Conservation (phyloP, 2,888 invertebrate genomes). For the Xestoiulus laeticollis region DNA sequence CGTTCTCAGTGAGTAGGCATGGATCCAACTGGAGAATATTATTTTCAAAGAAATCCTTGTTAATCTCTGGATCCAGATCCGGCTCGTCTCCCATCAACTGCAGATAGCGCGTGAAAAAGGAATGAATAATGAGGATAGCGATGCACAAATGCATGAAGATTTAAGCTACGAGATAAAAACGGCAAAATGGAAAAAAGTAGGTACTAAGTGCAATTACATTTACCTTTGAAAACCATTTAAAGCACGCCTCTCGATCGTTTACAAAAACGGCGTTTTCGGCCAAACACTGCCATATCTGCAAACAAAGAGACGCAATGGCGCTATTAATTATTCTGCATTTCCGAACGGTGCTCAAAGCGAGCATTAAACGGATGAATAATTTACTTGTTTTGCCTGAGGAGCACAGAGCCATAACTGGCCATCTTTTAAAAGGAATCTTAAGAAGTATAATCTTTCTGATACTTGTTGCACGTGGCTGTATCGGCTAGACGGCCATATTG, state of each 20-base stretch:
- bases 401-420: conserved; percentile 97
- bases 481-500: conserved; percentile 75
- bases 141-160: background rate
- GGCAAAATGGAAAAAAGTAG: background rate
- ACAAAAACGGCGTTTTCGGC: conserved; percentile 93
- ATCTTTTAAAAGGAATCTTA: conserved; percentile 87
- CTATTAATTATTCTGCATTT: background rate
- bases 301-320: background rate
- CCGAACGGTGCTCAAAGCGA: background rate
- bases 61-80: conserved; percentile 94
- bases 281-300: conserved; percentile 87
- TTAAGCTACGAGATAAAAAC: background rate
- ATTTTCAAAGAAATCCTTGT: conserved; percentile 93
- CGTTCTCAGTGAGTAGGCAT: conserved; percentile 88
- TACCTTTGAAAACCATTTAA: conserved; percentile 95
- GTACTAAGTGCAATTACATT: background rate
- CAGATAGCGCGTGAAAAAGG: background rate
- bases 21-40: conserved; percentile 93
- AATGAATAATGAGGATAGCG: background rate
- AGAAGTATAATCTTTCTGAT: conserved; percentile 90
- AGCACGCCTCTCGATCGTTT: conserved; percentile 94
- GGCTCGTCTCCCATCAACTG: conserved; percentile 93
- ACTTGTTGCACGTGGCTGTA: conserved; percentile 93
- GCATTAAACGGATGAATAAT: background rate
- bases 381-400: conserved; percentile 89